Evolutionary conservation across 2,113 vertebrate genomes (phyloP).

Genomic region (Thunnus maccoyii): DNA sequence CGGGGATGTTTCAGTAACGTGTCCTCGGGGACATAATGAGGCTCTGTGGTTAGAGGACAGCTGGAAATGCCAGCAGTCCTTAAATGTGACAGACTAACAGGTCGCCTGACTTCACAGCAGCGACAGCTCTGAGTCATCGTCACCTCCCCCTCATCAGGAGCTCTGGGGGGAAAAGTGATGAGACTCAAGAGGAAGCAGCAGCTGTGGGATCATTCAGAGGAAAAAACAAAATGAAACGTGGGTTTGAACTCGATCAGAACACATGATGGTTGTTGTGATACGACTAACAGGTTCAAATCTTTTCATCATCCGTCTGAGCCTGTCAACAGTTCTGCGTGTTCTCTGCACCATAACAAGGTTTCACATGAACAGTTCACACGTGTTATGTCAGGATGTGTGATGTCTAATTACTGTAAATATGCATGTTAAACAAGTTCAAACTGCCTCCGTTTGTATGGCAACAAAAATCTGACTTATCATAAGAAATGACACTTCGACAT

Average conservation of each 20-base stretch:
- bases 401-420: neutral
- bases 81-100: conserved; percentile 18
- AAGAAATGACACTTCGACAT: no score
- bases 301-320: neutral
- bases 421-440: neutral
- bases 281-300: neutral
- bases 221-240: neutral
- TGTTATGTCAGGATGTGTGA: neutral
- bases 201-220: neutral
- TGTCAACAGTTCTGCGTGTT: neutral
- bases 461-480: no score
- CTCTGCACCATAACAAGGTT: neutral
- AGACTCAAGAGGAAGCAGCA: neutral
- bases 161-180: neutral
- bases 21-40: conserved; percentile 10
- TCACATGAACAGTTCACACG: neutral
- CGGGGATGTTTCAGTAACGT: neutral
- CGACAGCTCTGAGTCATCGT: conserved; percentile 7
- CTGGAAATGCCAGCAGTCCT: conserved; percentile 32
- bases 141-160: conserved; percentile 15
- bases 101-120: conserved; percentile 15
- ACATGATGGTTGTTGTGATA: neutral
- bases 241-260: neutral
- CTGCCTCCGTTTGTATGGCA: no score
- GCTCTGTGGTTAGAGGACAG: conserved; percentile 1